A percentile compares a stretch with the other conserved stretches of the same genome.
These are phyloP conservation scores for Auanema freiburgensis DNA, from an alignment of 2,888 invertebrate species.

Conservation along the genomic window DNA sequence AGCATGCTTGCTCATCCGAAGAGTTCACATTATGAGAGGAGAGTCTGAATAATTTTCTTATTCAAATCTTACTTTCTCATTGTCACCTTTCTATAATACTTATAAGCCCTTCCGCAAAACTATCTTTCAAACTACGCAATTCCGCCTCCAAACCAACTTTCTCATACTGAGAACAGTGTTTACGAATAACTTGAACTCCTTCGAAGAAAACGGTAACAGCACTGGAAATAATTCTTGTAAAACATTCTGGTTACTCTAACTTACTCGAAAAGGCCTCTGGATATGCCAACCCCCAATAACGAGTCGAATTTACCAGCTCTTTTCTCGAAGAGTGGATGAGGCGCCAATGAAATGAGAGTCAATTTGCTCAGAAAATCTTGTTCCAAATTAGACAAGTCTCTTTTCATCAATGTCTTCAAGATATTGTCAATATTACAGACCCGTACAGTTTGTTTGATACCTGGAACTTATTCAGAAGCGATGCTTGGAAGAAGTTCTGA, in stretches of 20 bases:
- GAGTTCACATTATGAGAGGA: background rate
- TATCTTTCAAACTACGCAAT: constrained; percentile 18
- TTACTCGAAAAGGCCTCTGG: constrained; percentile 44
- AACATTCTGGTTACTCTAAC: background rate
- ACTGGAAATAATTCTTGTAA: constrained; percentile 1
- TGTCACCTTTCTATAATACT: constrained; percentile 20
- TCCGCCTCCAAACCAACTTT: constrained; percentile 18
- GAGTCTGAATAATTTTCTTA: constrained; percentile 7
- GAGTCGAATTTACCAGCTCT: constrained; percentile 46
- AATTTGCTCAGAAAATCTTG: constrained; percentile 5
- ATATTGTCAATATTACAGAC: background rate
- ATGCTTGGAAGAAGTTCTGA: constrained; percentile 30
- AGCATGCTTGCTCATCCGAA: constrained; percentile 3
- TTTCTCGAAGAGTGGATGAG: constrained; percentile 49
- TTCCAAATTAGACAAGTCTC: constrained; percentile 17
- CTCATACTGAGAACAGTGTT: constrained; percentile 19
- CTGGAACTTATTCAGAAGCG: constrained; percentile 36
- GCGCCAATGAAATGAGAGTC: constrained; percentile 17
- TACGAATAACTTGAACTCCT: constrained; percentile 11
- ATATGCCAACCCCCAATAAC: constrained; percentile 51
- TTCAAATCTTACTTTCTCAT: background rate
- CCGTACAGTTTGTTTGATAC: constrained; percentile 16
- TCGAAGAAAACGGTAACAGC: constrained; percentile 6
- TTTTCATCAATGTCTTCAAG: constrained; percentile 14
- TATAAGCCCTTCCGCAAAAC: constrained; percentile 20